Percentiles rank a stretch among this genome's conserved stretches.
Conservation (phyloP, 2,797 vertebrate species). For the Acipenser oxyrinchus region DNA sequence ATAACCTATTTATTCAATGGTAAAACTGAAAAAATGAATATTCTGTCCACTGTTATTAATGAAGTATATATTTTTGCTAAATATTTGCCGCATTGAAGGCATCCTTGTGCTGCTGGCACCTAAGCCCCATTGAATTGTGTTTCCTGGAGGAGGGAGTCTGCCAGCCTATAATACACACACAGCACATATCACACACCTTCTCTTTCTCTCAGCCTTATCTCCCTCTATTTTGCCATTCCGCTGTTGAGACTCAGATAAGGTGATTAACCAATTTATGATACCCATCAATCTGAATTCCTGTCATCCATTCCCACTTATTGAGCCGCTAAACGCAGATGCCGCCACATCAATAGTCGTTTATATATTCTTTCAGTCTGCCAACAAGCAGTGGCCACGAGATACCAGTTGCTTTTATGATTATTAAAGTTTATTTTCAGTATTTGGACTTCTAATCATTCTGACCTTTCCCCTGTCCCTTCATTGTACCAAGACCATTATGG, state of each 20-base stretch:
- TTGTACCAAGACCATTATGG: neutral
- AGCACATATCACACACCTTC: neutral
- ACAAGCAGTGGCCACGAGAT: neutral
- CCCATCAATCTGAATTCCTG: neutral
- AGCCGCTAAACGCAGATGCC: neutral
- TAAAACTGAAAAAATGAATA: conserved; percentile 6
- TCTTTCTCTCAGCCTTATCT: neutral
- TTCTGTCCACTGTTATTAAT: neutral
- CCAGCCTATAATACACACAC: neutral
- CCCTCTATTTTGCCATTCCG: neutral
- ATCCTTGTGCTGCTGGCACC: too few relatives aligned
- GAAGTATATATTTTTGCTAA: too few relatives aligned
- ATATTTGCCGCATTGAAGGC: too few relatives aligned
- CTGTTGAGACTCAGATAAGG: neutral
- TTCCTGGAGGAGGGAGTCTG: neutral
- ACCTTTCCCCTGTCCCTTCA: neutral
- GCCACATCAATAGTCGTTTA: neutral
- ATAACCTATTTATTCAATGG: too few relatives aligned
- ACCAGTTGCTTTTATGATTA: neutral
- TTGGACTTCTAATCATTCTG: neutral
- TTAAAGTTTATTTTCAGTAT: neutral
- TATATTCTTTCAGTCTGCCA: neutral
- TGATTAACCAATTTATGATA: conserved; percentile 7
- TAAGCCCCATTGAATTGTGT: too few relatives aligned
- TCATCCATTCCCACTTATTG: neutral